Evolutionary conservation across 2,888 invertebrate genomes (phyloP).

Genomic region (Eubasilissa splendida): DNA sequence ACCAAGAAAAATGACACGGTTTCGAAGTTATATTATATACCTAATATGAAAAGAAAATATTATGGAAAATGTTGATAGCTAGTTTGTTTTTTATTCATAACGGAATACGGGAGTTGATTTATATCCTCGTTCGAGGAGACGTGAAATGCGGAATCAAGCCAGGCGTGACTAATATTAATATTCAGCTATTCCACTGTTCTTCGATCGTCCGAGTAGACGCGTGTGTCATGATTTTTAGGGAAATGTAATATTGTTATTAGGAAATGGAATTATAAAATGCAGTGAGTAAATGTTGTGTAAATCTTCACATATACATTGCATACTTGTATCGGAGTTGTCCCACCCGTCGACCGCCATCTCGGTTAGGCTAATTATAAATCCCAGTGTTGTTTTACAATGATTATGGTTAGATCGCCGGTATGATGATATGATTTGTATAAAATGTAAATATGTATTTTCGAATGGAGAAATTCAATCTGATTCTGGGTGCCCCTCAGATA

Average conservation of each 20-base stretch:
- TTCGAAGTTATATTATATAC: too few species aligned
- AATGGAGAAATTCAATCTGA: constrained; percentile 21
- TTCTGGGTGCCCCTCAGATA: constrained; percentile 1
- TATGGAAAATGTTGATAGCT: too few species aligned
- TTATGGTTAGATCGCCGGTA: constrained; percentile 16
- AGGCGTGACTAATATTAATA: neutral
- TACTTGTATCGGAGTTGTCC: neutral
- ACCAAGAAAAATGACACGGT: too few species aligned
- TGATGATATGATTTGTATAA: too few species aligned
- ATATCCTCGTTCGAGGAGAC: too few species aligned
- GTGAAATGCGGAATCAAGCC: too few species aligned
- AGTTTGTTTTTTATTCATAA: too few species aligned
- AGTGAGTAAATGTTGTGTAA: neutral
- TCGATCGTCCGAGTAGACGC: neutral
- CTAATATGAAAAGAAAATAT: too few species aligned
- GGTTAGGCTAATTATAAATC: constrained; percentile 7
- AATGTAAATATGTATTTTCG: constrained; percentile 40
- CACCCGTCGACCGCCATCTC: constrained; percentile 9
- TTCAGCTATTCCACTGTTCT: neutral
- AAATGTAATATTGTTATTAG: constrained; percentile 20
- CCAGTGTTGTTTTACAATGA: constrained; percentile 5
- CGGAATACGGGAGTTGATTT: too few species aligned
- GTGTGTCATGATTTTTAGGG: constrained; percentile 3
- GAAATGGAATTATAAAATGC: constrained; percentile 13
- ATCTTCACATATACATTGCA: neutral